Evolutionary conservation across 2,113 vertebrate genomes (phyloP), one percentile per base, ranked within the genome.

Genomic region (Bujurquina vittata): DNA sequence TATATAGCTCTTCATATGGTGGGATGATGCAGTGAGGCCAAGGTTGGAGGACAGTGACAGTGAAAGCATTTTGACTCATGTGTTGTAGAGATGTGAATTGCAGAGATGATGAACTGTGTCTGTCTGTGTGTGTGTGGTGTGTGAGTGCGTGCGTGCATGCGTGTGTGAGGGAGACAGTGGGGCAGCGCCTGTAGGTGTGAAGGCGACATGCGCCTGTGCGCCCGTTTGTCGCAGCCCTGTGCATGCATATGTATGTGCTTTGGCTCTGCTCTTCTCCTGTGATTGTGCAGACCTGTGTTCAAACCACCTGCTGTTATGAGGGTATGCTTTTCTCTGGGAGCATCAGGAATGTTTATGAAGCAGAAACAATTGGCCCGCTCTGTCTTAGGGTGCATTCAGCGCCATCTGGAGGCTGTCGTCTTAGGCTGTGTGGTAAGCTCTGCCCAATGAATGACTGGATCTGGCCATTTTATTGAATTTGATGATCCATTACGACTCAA

Each of bases 391-490:
- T 84, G 87, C 74, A 17, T 59, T 87, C 74, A 80, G 85, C 89
- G 83, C 94, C 95, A 90, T 90, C 95, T 95, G 88, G 86, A 91
- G 94, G 92, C 82, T 9, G 5, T 59, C 60, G 5, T 1, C 67
- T 33, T 85, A 77, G 75, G 67, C 75, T 52, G 63, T 2, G 5
- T 37, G 74, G 83, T 91, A 72, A 87, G 88, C 62, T 83, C 81
- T 89, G 82, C 62, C 74, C 84, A 83, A 72, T 79, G 83, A 88
- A 73, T 81, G 79, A 81, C 81, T 85, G 87, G 85, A 90, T 84
- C 87, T 87, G 87, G 84, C 79, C 81, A 61, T 87, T 91, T 91
- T 91, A 93, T 94, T 93, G 89, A 94, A 92, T 95, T 90, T 91
- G 93, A 92, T 92, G 89, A 92, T 87, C 87, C 92, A 92, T 93